phyloP scores from a whole-genome alignment of 2,888 invertebrate species.

The Eudasyphora cyanicolor region DNA sequence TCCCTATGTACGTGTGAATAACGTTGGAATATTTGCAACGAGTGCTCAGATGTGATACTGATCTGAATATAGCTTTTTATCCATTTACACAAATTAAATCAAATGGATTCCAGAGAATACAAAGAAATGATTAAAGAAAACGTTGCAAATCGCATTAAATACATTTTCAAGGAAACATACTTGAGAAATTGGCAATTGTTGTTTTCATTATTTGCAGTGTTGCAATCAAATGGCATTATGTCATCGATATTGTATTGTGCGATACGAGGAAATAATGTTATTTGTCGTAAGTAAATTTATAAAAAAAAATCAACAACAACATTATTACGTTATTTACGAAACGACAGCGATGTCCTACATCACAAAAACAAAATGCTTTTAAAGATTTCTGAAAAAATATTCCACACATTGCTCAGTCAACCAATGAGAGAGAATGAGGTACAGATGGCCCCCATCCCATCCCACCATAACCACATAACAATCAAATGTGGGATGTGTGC shows the following conservation, averaged over 20 bases:
- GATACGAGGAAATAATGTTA: too few relatives aligned
- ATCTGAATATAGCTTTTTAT: too few relatives aligned
- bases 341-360: not conserved
- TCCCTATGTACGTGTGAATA: too few relatives aligned
- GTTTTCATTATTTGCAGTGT: too few relatives aligned
- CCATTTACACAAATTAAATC: not conserved
- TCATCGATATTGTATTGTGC: too few relatives aligned
- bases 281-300: not conserved
- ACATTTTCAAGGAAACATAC: too few relatives aligned
- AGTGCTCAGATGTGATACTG: too few relatives aligned
- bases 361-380: not conserved
- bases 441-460: too few relatives aligned
- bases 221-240: conserved; percentile 4
- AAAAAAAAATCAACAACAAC: not conserved
- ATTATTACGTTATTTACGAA: too few relatives aligned
- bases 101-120: not conserved
- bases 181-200: not conserved
- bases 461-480: not conserved
- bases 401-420: not conserved
- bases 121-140: too few relatives aligned
- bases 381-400: not conserved
- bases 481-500: conserved; percentile 44
- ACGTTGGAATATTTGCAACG: too few relatives aligned
- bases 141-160: not conserved
- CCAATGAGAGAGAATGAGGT: not conserved